Evolutionary conservation across 2,888 invertebrate genomes (phyloP), one percentile per base, ranked within the genome.

Genomic region (Chydorus sphaericus): DNA sequence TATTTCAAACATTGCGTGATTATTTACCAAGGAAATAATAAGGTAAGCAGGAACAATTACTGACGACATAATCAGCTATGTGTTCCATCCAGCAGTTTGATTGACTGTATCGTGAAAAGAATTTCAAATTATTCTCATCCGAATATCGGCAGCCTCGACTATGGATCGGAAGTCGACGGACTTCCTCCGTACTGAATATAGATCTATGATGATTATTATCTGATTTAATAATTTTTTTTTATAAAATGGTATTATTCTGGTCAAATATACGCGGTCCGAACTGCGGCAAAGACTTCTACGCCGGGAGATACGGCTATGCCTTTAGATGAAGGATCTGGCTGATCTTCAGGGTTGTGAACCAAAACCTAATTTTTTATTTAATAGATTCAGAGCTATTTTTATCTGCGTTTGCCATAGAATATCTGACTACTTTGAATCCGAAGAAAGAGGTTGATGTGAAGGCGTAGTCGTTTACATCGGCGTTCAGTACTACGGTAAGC

Each of bases 341-440:
- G 48, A 28, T 55, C 55, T 48, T 55, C 48, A 18, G 55, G 55
- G 26, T 55, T 48, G 11, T 55, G 55, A 14, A 55, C 23, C 23
- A 55, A 36, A 29, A 55, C 55, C 55, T 54, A 48, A 48, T 48
- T 48, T 8, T 16, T 48, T 48, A 48, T 2, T 18, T 4, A 38
- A 38, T n/a, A 38, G n/a, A 39, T 39, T 3, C 8, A 39, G 36
- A 36, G 36, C 14, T 36, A 36, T n/a, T 36, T 16, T 36, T 36
- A n/a, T 14, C 16, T 3, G 39, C 4, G 3, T 2, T 39, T n/a
- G 20, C 10, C 20, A 16, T 20, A 20, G 16, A 20, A n/a, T 39
- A 20, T 16, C 6, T 11, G 3, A 44, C 38, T n/a, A 55, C 55
- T 20, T 55, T 55, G 26, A 55, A 55, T 26, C 55, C 55, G 26